Percentiles rank a stretch among this genome's conserved stretches.
These are phyloP conservation scores for Phymastichus coffea DNA, from an alignment of 1,140 invertebrate genomes.

Conservation along the genomic window DNA sequence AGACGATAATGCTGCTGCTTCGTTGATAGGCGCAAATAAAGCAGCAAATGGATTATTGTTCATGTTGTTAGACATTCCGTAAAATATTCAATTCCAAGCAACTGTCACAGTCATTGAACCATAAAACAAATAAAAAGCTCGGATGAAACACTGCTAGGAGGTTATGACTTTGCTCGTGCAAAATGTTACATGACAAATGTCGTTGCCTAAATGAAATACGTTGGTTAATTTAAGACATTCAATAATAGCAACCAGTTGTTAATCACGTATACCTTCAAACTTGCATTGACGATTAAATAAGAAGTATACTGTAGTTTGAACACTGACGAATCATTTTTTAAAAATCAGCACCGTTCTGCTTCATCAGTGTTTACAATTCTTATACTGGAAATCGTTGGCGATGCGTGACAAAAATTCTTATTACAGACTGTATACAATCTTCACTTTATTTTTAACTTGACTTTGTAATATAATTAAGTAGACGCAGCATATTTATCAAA, in stretches of 20 bases:
- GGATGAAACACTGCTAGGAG: constrained; percentile 2
- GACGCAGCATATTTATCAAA: too few relatives aligned
- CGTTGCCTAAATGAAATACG: not conserved
- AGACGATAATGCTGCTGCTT: constrained; percentile 43
- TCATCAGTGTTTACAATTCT: too few relatives aligned
- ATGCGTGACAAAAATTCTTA: too few relatives aligned
- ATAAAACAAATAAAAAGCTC: not conserved
- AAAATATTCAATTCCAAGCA: not conserved
- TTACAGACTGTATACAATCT: too few relatives aligned
- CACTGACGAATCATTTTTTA: not conserved
- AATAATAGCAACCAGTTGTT: not conserved
- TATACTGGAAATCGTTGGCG: too few relatives aligned
- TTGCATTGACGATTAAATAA: constrained; percentile 6
- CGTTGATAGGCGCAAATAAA: constrained; percentile 48
- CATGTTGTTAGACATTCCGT: constrained; percentile 46
- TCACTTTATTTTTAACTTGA: too few relatives aligned
- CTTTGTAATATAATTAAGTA: too few relatives aligned
- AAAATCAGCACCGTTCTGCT: too few relatives aligned
- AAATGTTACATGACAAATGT: constrained; percentile 16
- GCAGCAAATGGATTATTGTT: constrained; percentile 56
- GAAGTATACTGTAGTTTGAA: not conserved
- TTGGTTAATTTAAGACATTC: not conserved
- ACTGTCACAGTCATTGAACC: constrained; percentile 16
- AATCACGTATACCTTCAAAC: constrained; percentile 4
- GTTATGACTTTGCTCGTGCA: constrained; percentile 4